phyloP scores from a whole-genome alignment of 2,888 invertebrate species.

The Melolontha melolontha region DNA sequence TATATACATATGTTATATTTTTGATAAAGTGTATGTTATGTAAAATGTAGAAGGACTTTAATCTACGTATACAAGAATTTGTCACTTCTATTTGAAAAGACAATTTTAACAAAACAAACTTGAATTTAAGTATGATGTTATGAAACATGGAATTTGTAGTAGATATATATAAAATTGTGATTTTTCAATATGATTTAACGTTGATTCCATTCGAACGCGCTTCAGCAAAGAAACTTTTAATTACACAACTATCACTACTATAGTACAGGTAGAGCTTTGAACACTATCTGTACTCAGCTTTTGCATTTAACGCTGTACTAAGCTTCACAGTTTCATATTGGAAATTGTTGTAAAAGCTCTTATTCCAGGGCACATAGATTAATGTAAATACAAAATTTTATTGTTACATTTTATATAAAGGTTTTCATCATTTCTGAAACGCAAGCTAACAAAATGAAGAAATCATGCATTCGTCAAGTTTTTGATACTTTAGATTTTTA shows the following conservation, averaged over 20 bases:
- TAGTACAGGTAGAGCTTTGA: constrained; percentile 21
- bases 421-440: background rate
- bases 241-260: constrained; percentile 37
- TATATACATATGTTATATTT: background rate
- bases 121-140: no score
- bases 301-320: constrained; percentile 22
- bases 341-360: constrained; percentile 10
- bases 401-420: constrained; percentile 6
- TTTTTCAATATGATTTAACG: background rate
- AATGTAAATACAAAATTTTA: constrained; percentile 30
- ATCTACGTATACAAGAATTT: no score
- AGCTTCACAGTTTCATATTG: constrained; percentile 31
- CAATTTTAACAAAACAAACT: no score
- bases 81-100: no score
- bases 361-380: constrained; percentile 18
- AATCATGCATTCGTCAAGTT: background rate
- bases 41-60: no score
- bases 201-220: background rate
- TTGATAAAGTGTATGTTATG: no score
- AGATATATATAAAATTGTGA: no score
- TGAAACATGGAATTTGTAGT: no score
- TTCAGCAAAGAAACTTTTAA: constrained; percentile 36
- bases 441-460: background rate
- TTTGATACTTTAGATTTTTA: no score
- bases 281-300: constrained; percentile 38